A percentile compares a stretch with the other conserved stretches of the same genome.
phyloP scores from a whole-genome alignment of 1,140 invertebrate species.

The Drosophila hydei region DNA sequence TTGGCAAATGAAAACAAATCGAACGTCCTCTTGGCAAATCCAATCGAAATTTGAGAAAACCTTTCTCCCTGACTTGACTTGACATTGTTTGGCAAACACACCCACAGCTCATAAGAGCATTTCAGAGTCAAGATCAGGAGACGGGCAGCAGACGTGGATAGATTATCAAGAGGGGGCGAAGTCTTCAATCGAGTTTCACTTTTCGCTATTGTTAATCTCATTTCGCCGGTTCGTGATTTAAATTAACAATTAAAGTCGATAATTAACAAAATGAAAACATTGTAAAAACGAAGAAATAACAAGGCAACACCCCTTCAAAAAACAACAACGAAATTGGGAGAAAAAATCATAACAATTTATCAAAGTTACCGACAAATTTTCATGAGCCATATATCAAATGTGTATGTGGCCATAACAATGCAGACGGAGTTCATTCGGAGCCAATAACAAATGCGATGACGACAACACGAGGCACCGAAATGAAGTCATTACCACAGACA shows the following conservation, averaged over 20 bases:
- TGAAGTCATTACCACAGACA: constrained; percentile 74
- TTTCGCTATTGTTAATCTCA: constrained; percentile 43
- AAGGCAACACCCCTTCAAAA: constrained; percentile 26
- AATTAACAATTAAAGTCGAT: constrained; percentile 76
- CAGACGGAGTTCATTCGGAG: constrained; percentile 30
- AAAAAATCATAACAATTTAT: constrained; percentile 51
- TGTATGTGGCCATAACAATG: constrained; percentile 48
- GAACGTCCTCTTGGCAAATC: constrained; percentile 1
- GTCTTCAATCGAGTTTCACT: constrained; percentile 66
- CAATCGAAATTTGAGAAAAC: constrained; percentile 3
- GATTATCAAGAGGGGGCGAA: not conserved
- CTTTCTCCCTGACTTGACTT: constrained; percentile 29
- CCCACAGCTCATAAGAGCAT: constrained; percentile 54
- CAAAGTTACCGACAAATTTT: constrained; percentile 44
- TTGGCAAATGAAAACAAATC: constrained; percentile 40
- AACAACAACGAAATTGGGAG: not conserved
- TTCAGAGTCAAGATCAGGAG: constrained; percentile 30
- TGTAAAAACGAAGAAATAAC: constrained; percentile 11
- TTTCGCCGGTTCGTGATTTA: constrained; percentile 46
- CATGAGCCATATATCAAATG: constrained; percentile 53
- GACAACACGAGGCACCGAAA: constrained; percentile 33
- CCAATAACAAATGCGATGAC: constrained; percentile 26
- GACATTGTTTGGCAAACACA: constrained; percentile 54
- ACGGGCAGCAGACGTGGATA: not conserved
- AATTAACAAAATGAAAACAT: constrained; percentile 74